phyloP scores from a whole-genome alignment of 2,113 vertebrate genomes.

The Oophaga pumilio region DNA sequence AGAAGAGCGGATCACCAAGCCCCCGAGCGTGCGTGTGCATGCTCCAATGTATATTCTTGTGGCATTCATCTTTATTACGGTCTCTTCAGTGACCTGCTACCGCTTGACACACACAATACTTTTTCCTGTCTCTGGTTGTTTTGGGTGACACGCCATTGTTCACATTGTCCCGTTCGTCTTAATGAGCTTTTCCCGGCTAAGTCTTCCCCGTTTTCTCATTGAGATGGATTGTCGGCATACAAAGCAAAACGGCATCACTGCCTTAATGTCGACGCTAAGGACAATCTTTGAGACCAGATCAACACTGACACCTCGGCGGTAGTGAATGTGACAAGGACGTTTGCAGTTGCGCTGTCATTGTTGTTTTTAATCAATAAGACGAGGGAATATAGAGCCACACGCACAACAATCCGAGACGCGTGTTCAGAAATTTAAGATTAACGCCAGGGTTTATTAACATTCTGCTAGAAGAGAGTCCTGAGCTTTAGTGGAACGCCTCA shows the following conservation, averaged over 20 bases:
- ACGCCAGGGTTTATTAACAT: neutral
- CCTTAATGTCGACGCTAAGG: neutral
- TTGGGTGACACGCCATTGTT: neutral
- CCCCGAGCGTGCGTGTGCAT: neutral
- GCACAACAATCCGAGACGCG: neutral
- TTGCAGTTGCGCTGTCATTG: neutral
- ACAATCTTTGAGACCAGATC: neutral
- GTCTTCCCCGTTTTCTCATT: neutral
- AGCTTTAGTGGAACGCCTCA: neutral
- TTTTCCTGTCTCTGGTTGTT: neutral
- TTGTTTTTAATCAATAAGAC: conserved; percentile 4
- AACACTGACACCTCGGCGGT: neutral
- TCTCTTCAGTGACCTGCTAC: neutral
- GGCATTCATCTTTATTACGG: neutral
- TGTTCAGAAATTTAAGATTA: neutral
- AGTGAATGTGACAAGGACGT: neutral
- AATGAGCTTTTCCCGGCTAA: neutral
- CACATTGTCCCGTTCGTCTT: neutral
- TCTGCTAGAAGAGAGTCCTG: neutral
- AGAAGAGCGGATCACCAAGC: too few species aligned
- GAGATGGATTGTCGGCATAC: neutral
- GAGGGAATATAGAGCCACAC: neutral
- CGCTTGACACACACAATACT: neutral
- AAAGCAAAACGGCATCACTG: neutral
- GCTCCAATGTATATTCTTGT: neutral